These are phyloP conservation scores for Cotesia vestalis DNA, from an alignment of 1,140 invertebrate genomes.

Conservation along the genomic window DNA sequence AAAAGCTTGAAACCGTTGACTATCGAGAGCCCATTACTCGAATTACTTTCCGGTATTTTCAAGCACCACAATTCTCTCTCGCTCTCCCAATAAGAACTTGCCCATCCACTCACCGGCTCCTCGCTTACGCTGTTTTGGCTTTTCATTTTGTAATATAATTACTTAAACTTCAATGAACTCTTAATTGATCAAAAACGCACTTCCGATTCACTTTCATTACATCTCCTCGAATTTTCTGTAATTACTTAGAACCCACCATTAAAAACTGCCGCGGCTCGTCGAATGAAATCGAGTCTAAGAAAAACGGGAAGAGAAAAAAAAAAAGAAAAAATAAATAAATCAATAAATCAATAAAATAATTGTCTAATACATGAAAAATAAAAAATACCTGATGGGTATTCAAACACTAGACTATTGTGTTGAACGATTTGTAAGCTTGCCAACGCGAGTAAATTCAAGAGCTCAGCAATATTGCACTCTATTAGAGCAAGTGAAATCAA, in stretches of 20 bases:
- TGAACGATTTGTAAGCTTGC: no score
- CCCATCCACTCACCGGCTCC: conserved; percentile 1
- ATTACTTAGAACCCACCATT: neutral
- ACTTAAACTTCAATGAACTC: conserved; percentile 12
- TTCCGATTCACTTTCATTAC: neutral
- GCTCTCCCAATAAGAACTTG: neutral
- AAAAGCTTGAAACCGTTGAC: conserved; percentile 28
- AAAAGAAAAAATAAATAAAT: no score
- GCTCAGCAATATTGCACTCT: no score
- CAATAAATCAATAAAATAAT: no score
- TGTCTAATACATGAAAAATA: no score
- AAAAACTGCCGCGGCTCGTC: no score
- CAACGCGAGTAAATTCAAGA: no score
- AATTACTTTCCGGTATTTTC: conserved; percentile 46
- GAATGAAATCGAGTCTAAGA: no score
- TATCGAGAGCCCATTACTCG: conserved; percentile 46
- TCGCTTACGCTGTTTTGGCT: conserved; percentile 7
- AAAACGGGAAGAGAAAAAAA: no score
- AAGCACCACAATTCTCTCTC: conserved; percentile 36
- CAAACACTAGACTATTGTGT: no score
- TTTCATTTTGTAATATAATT: conserved; percentile 15
- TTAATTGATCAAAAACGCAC: conserved; percentile 9
- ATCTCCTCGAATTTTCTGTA: neutral
- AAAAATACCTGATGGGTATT: no score
- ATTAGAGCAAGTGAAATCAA: no score